Percentiles rank a stretch among this genome's conserved stretches.
Conservation (phyloP, 2,113 vertebrate species). For the Corvus moneduloides region DNA sequence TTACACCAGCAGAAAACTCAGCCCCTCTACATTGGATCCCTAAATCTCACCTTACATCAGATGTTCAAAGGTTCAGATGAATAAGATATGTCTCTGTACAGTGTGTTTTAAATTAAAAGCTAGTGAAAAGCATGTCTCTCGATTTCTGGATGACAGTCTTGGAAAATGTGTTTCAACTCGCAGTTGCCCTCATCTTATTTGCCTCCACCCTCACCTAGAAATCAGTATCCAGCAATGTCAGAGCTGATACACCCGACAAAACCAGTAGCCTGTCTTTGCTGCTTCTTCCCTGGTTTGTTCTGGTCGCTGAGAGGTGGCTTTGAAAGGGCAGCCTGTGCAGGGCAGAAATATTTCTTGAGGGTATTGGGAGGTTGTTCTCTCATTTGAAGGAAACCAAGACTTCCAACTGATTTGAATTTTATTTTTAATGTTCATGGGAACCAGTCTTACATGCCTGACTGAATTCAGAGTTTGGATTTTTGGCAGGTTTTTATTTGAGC, state of each 20-base stretch:
- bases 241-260: neutral
- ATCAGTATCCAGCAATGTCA: neutral
- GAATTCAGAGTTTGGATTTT: slow-evolving; percentile 69
- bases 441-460: slow-evolving; percentile 64
- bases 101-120: slow-evolving; percentile 67
- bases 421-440: slow-evolving; percentile 74
- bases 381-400: slow-evolving; percentile 51
- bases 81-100: slow-evolving; percentile 51
- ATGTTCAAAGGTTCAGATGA: slow-evolving; percentile 66
- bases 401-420: slow-evolving; percentile 75
- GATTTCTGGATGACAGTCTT: slow-evolving; percentile 54
- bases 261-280: neutral
- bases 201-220: slow-evolving; percentile 3
- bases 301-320: slow-evolving; percentile 28
- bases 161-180: slow-evolving; percentile 60
- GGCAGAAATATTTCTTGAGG: slow-evolving; percentile 48
- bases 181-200: slow-evolving; percentile 22
- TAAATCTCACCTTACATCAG: slow-evolving; percentile 68
- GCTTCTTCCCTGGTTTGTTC: neutral
- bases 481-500: slow-evolving; percentile 74
- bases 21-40: slow-evolving; percentile 42
- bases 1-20: slow-evolving; percentile 55
- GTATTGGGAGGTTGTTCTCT: slow-evolving; percentile 25
- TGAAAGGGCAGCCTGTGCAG: slow-evolving; percentile 43
- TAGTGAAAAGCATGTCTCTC: slow-evolving; percentile 43